Conservation (phyloP, 2,113 vertebrate species). For the Lanius ludovicianus region DNA sequence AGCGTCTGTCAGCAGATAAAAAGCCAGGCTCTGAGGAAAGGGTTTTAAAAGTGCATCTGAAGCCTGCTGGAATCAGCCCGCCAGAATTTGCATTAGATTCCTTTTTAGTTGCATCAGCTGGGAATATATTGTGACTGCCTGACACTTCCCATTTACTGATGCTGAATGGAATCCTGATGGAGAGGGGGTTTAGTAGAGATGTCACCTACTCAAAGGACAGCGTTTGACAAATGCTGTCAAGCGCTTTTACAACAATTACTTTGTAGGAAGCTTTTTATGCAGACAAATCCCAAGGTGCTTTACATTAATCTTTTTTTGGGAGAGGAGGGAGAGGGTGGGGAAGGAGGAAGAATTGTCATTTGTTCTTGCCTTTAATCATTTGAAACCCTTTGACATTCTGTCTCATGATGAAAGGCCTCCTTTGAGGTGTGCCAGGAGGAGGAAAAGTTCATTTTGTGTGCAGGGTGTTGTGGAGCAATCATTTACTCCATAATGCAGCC, state of each 20-base stretch:
- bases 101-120: slow-evolving; percentile 38
- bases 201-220: slow-evolving; percentile 24
- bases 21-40: not conserved
- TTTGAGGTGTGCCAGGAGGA: not conserved
- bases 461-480: not conserved
- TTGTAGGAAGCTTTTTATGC: not conserved
- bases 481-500: not conserved
- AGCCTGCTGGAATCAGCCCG: slow-evolving; percentile 21
- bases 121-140: slow-evolving; percentile 24
- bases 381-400: not conserved
- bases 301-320: not conserved
- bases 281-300: slow-evolving; percentile 7
- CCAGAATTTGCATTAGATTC: slow-evolving; percentile 46
- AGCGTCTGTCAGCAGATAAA: slow-evolving; percentile 43
- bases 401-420: not conserved
- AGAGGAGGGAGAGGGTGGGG: no score
- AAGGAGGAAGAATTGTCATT: not conserved
- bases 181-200: slow-evolving; percentile 11
- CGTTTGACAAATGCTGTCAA: not conserved
- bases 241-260: not conserved
- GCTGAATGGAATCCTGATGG: slow-evolving; percentile 27
- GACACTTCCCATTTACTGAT: not conserved
- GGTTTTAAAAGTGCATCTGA: not conserved
- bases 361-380: not conserved
- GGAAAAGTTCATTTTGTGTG: not conserved